Percentiles rank a stretch among this genome's conserved stretches.
These are phyloP conservation scores for Drusus annulatus DNA, from an alignment of 1,140 invertebrate genomes.

Conservation along the genomic window DNA sequence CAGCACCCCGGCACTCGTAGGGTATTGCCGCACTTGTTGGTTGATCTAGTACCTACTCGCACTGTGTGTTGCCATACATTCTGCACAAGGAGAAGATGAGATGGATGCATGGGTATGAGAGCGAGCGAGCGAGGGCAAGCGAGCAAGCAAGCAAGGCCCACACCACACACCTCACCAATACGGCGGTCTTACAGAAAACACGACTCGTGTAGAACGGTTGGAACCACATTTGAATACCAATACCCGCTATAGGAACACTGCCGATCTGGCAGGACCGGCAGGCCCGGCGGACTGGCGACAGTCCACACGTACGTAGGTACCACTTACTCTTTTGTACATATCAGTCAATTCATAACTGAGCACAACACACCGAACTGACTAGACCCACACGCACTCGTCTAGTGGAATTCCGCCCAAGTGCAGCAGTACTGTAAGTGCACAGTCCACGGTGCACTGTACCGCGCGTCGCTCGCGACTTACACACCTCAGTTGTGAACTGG, in stretches of 20 bases:
- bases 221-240: conserved; percentile 79
- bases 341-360: conserved; percentile 56
- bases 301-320: conserved; percentile 64
- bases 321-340: conserved; percentile 54
- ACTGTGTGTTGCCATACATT: background rate
- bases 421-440: background rate
- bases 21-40: conserved; percentile 58
- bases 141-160: conserved; percentile 33
- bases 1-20: conserved; percentile 54
- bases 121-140: background rate
- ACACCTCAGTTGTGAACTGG: conserved; percentile 56
- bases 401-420: conserved; percentile 14
- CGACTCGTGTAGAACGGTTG: conserved; percentile 38
- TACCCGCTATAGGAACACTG: conserved; percentile 65
- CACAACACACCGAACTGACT: conserved; percentile 46
- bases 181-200: conserved; percentile 46
- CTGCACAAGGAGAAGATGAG: conserved; percentile 24
- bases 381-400: conserved; percentile 41
- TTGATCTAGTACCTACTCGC: conserved; percentile 50
- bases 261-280: conserved; percentile 51
- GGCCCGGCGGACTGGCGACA: conserved; percentile 61
- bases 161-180: conserved; percentile 41
- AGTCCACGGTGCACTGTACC: too few relatives aligned
- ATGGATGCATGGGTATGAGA: conserved; percentile 7
- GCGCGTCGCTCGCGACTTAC: conserved; percentile 32